These are phyloP conservation scores for Allophyes oxyacanthae DNA, from an alignment of 2,888 invertebrate species.

Conservation along the genomic window DNA sequence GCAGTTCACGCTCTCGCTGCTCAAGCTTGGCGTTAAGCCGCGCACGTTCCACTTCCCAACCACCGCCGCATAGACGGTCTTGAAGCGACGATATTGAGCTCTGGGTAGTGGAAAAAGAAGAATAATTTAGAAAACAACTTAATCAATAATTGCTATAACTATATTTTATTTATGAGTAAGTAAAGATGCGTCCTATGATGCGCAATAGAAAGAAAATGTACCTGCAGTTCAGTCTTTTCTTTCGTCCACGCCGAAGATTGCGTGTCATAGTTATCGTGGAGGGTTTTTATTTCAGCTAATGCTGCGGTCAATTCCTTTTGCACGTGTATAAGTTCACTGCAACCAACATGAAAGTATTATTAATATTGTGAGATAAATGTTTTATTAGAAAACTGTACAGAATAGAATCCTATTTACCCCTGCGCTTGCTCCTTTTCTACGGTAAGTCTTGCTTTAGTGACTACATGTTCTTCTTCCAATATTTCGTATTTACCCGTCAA, in stretches of 20 bases:
- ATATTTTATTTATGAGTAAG: too few species aligned
- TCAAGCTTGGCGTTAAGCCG: slow-evolving; percentile 92
- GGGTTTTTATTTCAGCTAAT: slow-evolving; percentile 90
- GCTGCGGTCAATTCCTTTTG: slow-evolving; percentile 90
- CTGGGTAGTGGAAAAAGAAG: slow-evolving; percentile 52
- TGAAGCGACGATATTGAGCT: slow-evolving; percentile 81
- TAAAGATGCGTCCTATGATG: background rate
- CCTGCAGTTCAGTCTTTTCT: slow-evolving; percentile 92
- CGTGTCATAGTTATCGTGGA: slow-evolving; percentile 90
- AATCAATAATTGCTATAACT: too few species aligned
- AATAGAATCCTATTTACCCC: slow-evolving; percentile 79
- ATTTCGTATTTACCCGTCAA: slow-evolving; percentile 95
- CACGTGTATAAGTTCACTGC: slow-evolving; percentile 90
- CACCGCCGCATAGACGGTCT: slow-evolving; percentile 86
- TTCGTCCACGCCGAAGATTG: slow-evolving; percentile 93
- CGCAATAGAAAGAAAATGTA: slow-evolving; percentile 59
- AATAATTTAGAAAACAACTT: background rate
- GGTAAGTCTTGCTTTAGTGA: slow-evolving; percentile 94
- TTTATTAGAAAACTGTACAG: background rate
- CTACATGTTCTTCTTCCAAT: slow-evolving; percentile 95
- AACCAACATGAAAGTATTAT: slow-evolving; percentile 48
- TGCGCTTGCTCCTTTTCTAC: slow-evolving; percentile 95
- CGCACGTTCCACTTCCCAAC: slow-evolving; percentile 91
- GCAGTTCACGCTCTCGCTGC: slow-evolving; percentile 93
- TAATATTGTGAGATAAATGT: background rate